Evolutionary conservation across 2,797 vertebrate species (phyloP), one percentile per base, ranked within the genome.

Genomic region (Diglossa cyanea): DNA sequence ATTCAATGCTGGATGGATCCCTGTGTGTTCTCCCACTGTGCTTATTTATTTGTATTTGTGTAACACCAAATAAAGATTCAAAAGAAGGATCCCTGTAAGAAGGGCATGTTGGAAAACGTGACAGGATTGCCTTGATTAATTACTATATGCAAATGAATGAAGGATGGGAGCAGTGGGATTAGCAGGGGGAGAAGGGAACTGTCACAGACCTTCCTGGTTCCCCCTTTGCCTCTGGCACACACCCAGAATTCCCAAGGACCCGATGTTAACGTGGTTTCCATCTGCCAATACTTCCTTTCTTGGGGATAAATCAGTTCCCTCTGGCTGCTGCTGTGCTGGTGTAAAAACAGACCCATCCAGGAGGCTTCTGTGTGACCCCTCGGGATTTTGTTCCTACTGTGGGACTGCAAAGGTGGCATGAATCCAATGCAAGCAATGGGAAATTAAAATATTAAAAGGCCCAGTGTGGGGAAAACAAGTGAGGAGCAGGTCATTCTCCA

Each of bases 381-480:
- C 0, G 0, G 58, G 80, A 42, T 26, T 67, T 48, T 70, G 21
- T 51, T 77, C 51, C 37, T 30, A 24, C 40, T 18, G 40, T 16
- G 44, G 54, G 48, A n/a, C 54, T 47, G 9, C 20, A n/a, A 26
- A 61, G 16, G 10, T 31, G 54, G 50, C n/a, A 23, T 7, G 7
- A 71, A 44, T 51, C 58, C 79, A 75, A 25, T 20, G 7, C 3
- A 12, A 84, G 35, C 47, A 31, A 58, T 0, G 4, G 60, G 68
- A 73, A 55, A 47, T 25, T 14, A 26, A 51, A 33, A 30, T 7
- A 16, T 23, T 11, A 15, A 9, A 60, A 19, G 14, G 7, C 11
- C 0, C 1, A 3, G 7, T 14, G 37, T 16, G 10, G n/a, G 19
- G 26, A 30, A 51, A 25, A 35, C 0, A 3, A 33, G 15, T 15